Evolutionary conservation across 1,140 invertebrate genomes (phyloP).

Genomic region (Oncopeltus fasciatus): DNA sequence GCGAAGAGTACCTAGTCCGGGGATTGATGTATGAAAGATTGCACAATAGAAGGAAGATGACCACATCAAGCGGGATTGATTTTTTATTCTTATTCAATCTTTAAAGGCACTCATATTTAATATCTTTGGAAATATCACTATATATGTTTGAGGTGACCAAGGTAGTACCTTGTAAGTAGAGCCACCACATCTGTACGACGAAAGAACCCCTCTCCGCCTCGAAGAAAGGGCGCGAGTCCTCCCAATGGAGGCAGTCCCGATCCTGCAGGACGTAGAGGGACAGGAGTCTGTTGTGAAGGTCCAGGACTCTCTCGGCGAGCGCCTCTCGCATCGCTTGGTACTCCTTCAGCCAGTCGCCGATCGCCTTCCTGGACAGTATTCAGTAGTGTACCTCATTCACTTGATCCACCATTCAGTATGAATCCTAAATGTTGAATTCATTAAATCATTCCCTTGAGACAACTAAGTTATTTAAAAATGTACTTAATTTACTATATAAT

Average conservation of each 20-base stretch:
- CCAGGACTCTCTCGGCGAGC: conserved; percentile 57
- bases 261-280: conserved; percentile 65
- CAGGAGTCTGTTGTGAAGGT: conserved; percentile 57
- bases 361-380: conserved; percentile 19
- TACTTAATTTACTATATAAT: too few species aligned
- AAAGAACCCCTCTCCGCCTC: conserved; percentile 58
- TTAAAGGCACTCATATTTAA: too few species aligned
- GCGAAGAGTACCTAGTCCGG: too few species aligned
- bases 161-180: conserved; percentile 75
- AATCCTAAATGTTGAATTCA: too few species aligned
- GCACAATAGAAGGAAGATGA: too few species aligned
- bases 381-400: background rate
- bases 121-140: too few species aligned
- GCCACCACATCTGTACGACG: conserved; percentile 69
- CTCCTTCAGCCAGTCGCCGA: conserved; percentile 41
- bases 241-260: conserved; percentile 54
- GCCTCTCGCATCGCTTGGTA: conserved; percentile 68
- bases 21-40: too few species aligned
- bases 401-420: background rate
- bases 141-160: too few species aligned
- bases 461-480: too few species aligned
- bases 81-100: too few species aligned
- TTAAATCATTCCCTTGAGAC: too few species aligned
- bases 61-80: too few species aligned
- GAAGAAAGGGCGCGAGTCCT: conserved; percentile 40